phyloP scores from a whole-genome alignment of 2,113 vertebrate species.

The Oncorhynchus gorbuscha region DNA sequence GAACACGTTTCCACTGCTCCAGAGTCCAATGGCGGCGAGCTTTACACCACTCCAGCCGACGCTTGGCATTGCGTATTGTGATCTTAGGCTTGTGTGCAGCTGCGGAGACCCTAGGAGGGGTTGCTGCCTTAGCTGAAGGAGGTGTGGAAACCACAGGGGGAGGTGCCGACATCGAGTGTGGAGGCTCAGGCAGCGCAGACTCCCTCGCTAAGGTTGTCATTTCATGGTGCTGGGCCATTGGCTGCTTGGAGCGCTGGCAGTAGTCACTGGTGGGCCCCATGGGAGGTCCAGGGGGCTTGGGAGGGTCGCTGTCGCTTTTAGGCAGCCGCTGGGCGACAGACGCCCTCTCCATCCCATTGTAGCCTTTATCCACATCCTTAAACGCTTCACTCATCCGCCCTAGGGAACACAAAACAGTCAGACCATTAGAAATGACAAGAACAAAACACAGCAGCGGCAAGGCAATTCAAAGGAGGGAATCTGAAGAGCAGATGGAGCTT shows the following conservation, averaged over 20 bases:
- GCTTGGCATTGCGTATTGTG: too few relatives aligned
- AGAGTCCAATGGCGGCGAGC: too few relatives aligned
- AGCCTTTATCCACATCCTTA: slow-evolving; percentile 64
- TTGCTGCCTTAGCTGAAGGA: slow-evolving; percentile 25
- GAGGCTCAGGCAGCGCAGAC: slow-evolving; percentile 35
- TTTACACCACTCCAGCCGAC: too few relatives aligned
- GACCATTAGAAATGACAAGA: not conserved
- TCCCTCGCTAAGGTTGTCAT: slow-evolving; percentile 49
- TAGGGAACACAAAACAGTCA: slow-evolving; percentile 34
- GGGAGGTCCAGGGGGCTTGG: slow-evolving; percentile 47
- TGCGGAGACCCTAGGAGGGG: slow-evolving; percentile 33
- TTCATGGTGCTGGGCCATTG: slow-evolving; percentile 47
- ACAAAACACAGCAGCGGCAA: not conserved
- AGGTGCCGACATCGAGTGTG: slow-evolving; percentile 35
- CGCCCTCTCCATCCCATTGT: slow-evolving; percentile 58
- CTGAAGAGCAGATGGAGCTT: not conserved
- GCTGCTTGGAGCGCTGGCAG: slow-evolving; percentile 46
- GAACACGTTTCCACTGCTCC: too few relatives aligned
- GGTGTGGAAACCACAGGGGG: slow-evolving; percentile 31
- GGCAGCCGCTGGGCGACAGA: slow-evolving; percentile 45
- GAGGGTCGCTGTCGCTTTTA: slow-evolving; percentile 51
- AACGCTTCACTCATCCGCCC: slow-evolving; percentile 58
- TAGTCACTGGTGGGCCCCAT: slow-evolving; percentile 50
- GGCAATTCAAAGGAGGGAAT: not conserved
- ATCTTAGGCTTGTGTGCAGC: too few relatives aligned